Conservation (phyloP, 2,888 invertebrate species). For the Anoplius nigerrimus region DNA sequence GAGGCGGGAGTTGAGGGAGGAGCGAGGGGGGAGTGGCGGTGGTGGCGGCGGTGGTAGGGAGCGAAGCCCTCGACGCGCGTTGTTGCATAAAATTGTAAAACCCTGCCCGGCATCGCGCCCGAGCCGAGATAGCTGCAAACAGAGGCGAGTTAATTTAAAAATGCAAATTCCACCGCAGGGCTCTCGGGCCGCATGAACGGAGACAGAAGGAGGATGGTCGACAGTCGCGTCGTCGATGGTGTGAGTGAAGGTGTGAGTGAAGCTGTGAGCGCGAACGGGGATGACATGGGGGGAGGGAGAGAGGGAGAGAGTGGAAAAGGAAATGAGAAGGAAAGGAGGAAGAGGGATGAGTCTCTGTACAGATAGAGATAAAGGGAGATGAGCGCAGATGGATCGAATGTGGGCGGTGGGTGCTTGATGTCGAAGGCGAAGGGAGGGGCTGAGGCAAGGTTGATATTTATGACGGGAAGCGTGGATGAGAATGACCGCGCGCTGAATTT, state of each 20-base stretch:
- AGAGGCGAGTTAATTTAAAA: slow-evolving; percentile 75
- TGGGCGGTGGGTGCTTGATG: too few relatives aligned
- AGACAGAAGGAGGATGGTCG: slow-evolving; percentile 16
- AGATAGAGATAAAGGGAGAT: slow-evolving; percentile 31
- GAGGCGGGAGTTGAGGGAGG: neutral
- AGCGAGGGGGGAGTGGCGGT: neutral
- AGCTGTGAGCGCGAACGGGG: neutral
- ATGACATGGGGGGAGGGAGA: neutral
- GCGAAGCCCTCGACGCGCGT: slow-evolving; percentile 58
- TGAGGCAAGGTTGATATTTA: slow-evolving; percentile 41
- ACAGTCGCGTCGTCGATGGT: slow-evolving; percentile 18
- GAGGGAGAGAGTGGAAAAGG: slow-evolving; percentile 19
- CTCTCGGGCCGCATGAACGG: slow-evolving; percentile 33
- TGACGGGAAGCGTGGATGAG: slow-evolving; percentile 47
- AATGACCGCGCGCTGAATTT: slow-evolving; percentile 35
- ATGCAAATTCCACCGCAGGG: slow-evolving; percentile 72
- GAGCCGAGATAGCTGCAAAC: slow-evolving; percentile 72
- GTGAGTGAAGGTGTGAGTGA: slow-evolving; percentile 13
- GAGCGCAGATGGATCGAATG: slow-evolving; percentile 21
- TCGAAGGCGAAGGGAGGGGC: slow-evolving; percentile 4
- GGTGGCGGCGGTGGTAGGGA: slow-evolving; percentile 12
- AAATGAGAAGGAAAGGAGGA: slow-evolving; percentile 23
- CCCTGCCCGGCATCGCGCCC: slow-evolving; percentile 55
- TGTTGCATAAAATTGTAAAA: slow-evolving; percentile 74
- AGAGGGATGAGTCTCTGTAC: neutral